These are phyloP conservation scores for Neoarius graeffei DNA, from an alignment of 2,113 vertebrate genomes.

Conservation along the genomic window DNA sequence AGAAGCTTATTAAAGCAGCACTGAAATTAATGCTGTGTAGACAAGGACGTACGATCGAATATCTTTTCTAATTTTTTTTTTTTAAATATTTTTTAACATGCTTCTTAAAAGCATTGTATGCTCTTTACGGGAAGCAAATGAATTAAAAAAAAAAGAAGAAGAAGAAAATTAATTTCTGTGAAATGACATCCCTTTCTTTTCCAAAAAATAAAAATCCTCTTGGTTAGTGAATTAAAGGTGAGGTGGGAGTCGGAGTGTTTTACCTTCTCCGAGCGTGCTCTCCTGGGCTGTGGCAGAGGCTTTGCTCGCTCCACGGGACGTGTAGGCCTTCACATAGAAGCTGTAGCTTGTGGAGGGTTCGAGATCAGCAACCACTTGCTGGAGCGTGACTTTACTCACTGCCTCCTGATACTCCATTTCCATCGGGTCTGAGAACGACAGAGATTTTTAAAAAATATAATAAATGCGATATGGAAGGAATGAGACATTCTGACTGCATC, in stretches of 20 bases:
- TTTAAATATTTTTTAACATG: background rate
- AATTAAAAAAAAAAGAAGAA: background rate
- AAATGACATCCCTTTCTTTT: background rate
- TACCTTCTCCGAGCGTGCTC: constrained; percentile 94
- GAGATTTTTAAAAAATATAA: background rate
- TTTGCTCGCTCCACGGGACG: constrained; percentile 91
- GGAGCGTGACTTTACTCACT: constrained; percentile 91
- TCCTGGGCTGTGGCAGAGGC: constrained; percentile 80
- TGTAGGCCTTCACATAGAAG: constrained; percentile 98
- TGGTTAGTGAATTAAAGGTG: background rate
- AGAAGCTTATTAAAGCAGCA: background rate
- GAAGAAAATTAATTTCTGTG: background rate
- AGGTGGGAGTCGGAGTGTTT: constrained; percentile 46
- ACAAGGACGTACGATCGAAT: background rate
- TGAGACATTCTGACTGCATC: too few species aligned
- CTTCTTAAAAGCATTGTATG: background rate
- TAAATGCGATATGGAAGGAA: background rate
- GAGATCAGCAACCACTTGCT: constrained; percentile 90
- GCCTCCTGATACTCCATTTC: constrained; percentile 98
- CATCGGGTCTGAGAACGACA: constrained; percentile 76
- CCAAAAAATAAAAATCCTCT: background rate
- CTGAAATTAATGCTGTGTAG: background rate
- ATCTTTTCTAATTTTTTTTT: background rate
- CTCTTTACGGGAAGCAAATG: background rate
- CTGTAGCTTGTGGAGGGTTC: constrained; percentile 94